These are phyloP conservation scores for Catharus fuscescens DNA, from an alignment of 2,113 vertebrate species.

Conservation along the genomic window DNA sequence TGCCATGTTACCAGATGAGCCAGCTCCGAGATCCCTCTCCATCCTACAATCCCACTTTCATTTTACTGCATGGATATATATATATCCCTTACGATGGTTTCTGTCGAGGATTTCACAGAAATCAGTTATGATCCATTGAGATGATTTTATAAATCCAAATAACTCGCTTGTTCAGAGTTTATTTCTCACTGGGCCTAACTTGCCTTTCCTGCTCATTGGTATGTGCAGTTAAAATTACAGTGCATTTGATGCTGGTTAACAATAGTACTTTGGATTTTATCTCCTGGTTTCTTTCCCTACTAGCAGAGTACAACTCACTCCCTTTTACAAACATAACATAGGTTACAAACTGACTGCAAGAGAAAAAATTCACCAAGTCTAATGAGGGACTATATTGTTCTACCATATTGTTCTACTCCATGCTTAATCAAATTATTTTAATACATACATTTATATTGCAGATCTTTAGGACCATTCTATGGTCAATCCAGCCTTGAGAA, in stretches of 20 bases:
- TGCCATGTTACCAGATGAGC: background rate
- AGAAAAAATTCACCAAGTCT: background rate
- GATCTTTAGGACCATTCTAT: background rate
- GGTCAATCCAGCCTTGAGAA: background rate
- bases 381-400: background rate
- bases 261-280: background rate
- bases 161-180: background rate
- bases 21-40: background rate
- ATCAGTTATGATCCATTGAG: background rate
- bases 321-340: background rate
- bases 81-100: background rate
- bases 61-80: background rate
- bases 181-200: background rate
- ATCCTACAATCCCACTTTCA: background rate
- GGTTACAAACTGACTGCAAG: background rate
- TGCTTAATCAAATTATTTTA: background rate
- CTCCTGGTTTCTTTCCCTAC: background rate
- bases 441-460: background rate
- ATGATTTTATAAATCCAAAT: background rate
- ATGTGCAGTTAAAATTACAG: background rate
- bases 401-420: background rate
- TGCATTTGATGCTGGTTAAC: background rate
- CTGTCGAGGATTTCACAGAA: background rate
- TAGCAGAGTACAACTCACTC: background rate
- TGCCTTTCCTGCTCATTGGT: background rate